Evolutionary conservation across 2,888 invertebrate genomes (phyloP).

Genomic region (Diachrysia chrysitis): DNA sequence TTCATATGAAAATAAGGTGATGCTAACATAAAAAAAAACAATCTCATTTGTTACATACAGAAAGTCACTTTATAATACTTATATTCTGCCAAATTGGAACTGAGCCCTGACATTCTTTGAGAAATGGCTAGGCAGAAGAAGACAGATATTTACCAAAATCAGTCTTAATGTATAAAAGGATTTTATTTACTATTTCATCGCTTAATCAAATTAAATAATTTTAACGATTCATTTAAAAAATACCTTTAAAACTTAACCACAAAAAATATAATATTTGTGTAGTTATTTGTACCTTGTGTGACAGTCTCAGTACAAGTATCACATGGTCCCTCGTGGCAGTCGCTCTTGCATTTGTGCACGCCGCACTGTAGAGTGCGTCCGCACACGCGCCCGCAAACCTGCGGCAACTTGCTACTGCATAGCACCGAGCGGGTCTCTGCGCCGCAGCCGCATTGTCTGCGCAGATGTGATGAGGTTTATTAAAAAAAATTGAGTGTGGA

Average conservation of each 20-base stretch:
- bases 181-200: too few relatives aligned
- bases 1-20: too few relatives aligned
- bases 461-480: not conserved
- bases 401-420: constrained; percentile 92
- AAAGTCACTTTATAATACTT: too few relatives aligned
- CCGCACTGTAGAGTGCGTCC: constrained; percentile 93
- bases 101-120: too few relatives aligned
- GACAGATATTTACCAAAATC: not conserved
- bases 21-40: too few relatives aligned
- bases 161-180: not conserved
- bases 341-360: constrained; percentile 92
- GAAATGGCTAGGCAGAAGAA: not conserved
- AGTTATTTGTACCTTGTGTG: constrained; percentile 91
- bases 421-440: constrained; percentile 91
- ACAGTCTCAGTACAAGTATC: constrained; percentile 91
- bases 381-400: constrained; percentile 94
- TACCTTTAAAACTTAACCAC: too few relatives aligned
- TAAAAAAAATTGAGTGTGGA: too few relatives aligned
- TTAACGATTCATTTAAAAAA: too few relatives aligned
- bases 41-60: too few relatives aligned
- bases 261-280: too few relatives aligned
- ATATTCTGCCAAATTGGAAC: too few relatives aligned
- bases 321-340: constrained; percentile 95
- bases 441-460: constrained; percentile 94
- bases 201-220: too few relatives aligned